Conservation (phyloP, 2,113 vertebrate genomes). For the Tragelaphus imberbis region DNA sequence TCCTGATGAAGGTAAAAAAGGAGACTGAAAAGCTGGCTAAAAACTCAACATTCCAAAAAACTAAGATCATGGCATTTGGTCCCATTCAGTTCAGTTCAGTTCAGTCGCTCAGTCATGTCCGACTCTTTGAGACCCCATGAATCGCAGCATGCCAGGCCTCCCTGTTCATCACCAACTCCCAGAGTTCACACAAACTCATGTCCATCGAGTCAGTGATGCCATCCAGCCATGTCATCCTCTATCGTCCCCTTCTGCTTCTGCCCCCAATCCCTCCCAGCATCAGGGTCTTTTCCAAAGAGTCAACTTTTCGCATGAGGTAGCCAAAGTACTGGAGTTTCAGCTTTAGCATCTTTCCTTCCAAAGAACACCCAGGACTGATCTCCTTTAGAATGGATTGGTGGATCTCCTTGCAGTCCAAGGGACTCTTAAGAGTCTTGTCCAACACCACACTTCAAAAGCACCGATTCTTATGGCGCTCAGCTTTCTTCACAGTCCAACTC, state of each 20-base stretch:
- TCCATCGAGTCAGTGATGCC: accelerated
- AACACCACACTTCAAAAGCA: not conserved
- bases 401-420: not conserved
- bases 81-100: not conserved
- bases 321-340: not conserved
- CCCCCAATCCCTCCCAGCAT: not conserved
- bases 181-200: accelerated
- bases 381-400: not conserved
- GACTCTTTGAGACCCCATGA: accelerated
- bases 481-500: not conserved
- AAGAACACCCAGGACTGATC: not conserved
- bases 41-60: not conserved
- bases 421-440: not conserved
- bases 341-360: not conserved
- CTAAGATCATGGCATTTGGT: not conserved
- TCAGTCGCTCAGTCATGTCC: accelerated
- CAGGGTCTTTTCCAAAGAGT: not conserved
- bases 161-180: accelerated
- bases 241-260: accelerated
- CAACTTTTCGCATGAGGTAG: not conserved
- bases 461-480: accelerated
- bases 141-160: not conserved
- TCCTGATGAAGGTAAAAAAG: not conserved
- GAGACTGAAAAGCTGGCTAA: not conserved
- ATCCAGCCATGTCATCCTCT: not conserved